Evolutionary conservation across 2,113 vertebrate genomes (phyloP).

Genomic region (Tympanuchus pallidicinctus): DNA sequence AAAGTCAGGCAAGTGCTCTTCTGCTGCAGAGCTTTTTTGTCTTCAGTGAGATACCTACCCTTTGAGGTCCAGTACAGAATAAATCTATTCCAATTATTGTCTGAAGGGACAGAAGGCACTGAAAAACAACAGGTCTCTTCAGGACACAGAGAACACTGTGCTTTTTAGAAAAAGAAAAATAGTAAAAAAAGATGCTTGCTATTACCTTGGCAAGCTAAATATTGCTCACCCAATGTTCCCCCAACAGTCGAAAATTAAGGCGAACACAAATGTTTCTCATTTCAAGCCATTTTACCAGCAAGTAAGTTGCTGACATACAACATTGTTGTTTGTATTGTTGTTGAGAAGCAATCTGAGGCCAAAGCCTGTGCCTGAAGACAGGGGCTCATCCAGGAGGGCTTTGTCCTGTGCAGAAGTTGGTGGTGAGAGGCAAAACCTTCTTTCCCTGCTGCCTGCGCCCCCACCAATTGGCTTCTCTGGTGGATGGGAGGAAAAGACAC

Average conservation of each 20-base stretch:
- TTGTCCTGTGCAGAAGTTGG: neutral
- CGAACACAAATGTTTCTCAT: neutral
- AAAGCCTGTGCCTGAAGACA: neutral
- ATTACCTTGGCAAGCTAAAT: neutral
- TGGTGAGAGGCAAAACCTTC: neutral
- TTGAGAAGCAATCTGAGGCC: neutral
- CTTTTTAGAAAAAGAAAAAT: neutral
- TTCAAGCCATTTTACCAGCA: neutral
- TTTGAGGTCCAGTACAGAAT: constrained; percentile 1
- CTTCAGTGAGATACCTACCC: neutral
- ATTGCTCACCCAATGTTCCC: neutral
- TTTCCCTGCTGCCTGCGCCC: neutral
- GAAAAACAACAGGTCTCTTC: neutral
- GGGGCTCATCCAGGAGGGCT: neutral
- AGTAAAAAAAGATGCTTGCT: neutral
- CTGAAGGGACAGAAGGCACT: neutral
- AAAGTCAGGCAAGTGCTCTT: neutral
- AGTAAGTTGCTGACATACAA: neutral
- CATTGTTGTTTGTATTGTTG: neutral
- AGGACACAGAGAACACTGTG: neutral
- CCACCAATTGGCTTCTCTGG: neutral
- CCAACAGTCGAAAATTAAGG: neutral
- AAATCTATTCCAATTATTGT: neutral
- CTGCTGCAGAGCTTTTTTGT: constrained; percentile 2
- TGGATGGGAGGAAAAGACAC: neutral